Evolutionary conservation across 2,113 vertebrate species (phyloP).

Genomic region (Mormyrus lacerda): DNA sequence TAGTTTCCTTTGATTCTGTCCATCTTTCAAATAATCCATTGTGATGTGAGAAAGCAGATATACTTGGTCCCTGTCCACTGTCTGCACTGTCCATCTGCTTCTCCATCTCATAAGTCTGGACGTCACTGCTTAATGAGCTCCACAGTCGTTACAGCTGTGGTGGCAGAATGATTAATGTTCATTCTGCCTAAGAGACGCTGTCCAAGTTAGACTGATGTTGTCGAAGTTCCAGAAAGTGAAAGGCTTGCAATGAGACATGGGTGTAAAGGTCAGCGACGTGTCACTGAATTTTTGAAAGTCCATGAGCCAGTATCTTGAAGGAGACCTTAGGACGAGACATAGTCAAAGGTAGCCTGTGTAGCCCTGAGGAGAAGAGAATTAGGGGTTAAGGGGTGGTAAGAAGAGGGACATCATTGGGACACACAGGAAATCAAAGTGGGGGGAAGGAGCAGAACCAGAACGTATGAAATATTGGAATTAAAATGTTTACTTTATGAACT

Average conservation of each 20-base stretch:
- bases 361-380: conserved; percentile 55
- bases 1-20: background rate
- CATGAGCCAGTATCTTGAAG: conserved; percentile 60
- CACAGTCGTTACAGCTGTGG: background rate
- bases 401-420: background rate
- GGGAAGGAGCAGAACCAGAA: background rate
- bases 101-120: background rate
- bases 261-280: conserved; percentile 14
- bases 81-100: background rate
- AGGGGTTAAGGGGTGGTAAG: background rate
- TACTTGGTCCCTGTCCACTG: background rate
- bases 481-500: background rate
- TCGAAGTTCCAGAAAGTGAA: conserved; percentile 7
- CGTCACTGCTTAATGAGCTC: background rate
- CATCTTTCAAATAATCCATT: background rate
- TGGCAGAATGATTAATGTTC: background rate
- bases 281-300: conserved; percentile 67
- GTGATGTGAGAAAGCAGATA: background rate
- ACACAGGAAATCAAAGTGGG: background rate
- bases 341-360: conserved; percentile 77
- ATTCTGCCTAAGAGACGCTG: background rate
- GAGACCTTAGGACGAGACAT: conserved; percentile 60
- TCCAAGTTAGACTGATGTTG: conserved; percentile 24
- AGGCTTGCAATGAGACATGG: background rate
- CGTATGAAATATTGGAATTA: background rate